Evolutionary conservation across 1,140 invertebrate genomes (phyloP).

Genomic region (Trialeurodes vaporariorum): DNA sequence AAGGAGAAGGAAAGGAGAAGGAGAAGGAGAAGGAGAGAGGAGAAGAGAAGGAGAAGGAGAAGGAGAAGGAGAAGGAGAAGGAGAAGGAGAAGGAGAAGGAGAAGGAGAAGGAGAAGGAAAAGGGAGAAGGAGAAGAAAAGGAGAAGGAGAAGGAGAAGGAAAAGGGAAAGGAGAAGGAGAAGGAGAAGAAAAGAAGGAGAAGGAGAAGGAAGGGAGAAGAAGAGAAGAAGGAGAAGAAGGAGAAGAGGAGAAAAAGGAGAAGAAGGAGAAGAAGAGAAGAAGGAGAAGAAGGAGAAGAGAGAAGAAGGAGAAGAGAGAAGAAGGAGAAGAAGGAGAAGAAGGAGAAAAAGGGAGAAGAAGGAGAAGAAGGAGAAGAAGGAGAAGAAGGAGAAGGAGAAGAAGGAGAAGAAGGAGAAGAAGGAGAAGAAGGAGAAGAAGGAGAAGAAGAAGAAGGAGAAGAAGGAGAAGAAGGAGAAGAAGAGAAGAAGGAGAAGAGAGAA

Average conservation of each 20-base stretch:
- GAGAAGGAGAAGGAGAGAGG: background rate
- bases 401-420: constrained; percentile 9
- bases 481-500: constrained; percentile 7
- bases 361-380: background rate
- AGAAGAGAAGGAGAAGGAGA: constrained; percentile 2
- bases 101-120: constrained; percentile 9
- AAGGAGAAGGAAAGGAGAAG: background rate
- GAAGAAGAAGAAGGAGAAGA: constrained; percentile 10
- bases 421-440: constrained; percentile 11
- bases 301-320: constrained; percentile 4
- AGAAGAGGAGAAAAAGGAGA: background rate
- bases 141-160: constrained; percentile 7
- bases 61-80: constrained; percentile 4
- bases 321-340: background rate
- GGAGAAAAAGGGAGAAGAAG: constrained; percentile 3
- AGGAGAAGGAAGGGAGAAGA: background rate
- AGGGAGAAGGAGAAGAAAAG: background rate
- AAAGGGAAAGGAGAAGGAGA: constrained; percentile 6
- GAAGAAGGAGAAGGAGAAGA: constrained; percentile 2
- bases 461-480: constrained; percentile 12
- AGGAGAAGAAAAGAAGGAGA: background rate
- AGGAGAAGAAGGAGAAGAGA: background rate
- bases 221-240: background rate
- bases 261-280: background rate
- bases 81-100: background rate